A percentile compares a stretch with the other conserved stretches of the same genome.
Conservation (phyloP, 2,113 vertebrate species). For the Pterocles gutturalis region DNA sequence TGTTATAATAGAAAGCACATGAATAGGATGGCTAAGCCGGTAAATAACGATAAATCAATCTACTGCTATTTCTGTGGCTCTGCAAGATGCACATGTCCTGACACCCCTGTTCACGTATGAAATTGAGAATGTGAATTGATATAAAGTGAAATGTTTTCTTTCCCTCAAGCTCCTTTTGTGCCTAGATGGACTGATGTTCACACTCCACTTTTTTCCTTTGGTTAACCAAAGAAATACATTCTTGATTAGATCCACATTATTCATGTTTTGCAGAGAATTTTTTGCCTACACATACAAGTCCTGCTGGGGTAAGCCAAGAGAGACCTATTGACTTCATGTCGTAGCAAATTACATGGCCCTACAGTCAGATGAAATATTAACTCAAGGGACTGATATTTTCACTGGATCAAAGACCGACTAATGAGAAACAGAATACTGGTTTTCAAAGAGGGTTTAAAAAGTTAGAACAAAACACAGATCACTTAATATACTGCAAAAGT, state of each 20-base stretch:
- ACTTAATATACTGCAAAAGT: slow-evolving; percentile 7
- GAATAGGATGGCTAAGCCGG: neutral
- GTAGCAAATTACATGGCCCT: slow-evolving; percentile 44
- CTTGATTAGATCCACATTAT: slow-evolving; percentile 51
- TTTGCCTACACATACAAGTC: slow-evolving; percentile 31
- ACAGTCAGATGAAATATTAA: slow-evolving; percentile 30
- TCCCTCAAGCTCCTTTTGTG: slow-evolving; percentile 28
- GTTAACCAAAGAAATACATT: slow-evolving; percentile 55
- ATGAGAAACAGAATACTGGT: slow-evolving; percentile 45
- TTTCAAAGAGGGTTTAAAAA: slow-evolving; percentile 22
- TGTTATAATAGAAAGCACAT: neutral
- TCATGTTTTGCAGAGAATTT: slow-evolving; percentile 27
- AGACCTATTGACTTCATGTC: slow-evolving; percentile 48
- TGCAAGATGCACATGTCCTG: slow-evolving; percentile 13
- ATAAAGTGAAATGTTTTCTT: slow-evolving; percentile 44
- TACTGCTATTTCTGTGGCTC: slow-evolving; percentile 1
- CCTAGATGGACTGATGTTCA: slow-evolving; percentile 25
- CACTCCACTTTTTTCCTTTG: slow-evolving; percentile 30
- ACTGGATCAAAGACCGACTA: slow-evolving; percentile 15
- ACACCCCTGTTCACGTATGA: slow-evolving; percentile 30
- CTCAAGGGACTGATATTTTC: slow-evolving; percentile 46
- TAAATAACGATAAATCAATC: slow-evolving; percentile 53
- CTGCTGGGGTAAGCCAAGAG: slow-evolving; percentile 29
- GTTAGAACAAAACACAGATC: slow-evolving; percentile 17
- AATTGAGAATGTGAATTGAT: slow-evolving; percentile 51